Evolutionary conservation across 1,140 invertebrate genomes (phyloP).

Genomic region (Pissodes strobi): DNA sequence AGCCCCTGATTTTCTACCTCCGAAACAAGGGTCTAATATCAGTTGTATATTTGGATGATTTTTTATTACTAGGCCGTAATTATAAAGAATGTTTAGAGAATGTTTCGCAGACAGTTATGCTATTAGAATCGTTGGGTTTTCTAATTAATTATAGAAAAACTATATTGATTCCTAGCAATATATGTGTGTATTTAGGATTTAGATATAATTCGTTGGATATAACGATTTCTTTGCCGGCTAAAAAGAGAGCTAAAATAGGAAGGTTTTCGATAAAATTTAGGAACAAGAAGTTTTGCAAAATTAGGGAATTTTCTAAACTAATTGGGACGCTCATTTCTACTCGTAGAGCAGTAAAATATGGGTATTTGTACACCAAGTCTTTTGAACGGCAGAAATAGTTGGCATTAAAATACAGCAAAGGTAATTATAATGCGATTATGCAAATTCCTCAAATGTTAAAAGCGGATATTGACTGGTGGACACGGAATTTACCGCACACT

Average conservation of each 20-base stretch:
- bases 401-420: constrained; percentile 11
- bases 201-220: constrained; percentile 40
- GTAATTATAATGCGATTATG: constrained; percentile 25
- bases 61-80: constrained; percentile 1
- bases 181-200: constrained; percentile 41
- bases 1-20: constrained; percentile 36
- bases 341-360: constrained; percentile 9
- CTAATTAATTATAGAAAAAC: constrained; percentile 33
- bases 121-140: constrained; percentile 42
- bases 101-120: constrained; percentile 19
- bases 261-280: not conserved
- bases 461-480: constrained; percentile 48
- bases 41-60: constrained; percentile 20
- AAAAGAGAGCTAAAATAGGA: not conserved
- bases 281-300: constrained; percentile 30
- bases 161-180: constrained; percentile 23
- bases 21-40: constrained; percentile 12
- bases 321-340: constrained; percentile 3
- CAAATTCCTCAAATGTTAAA: constrained; percentile 3
- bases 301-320: constrained; percentile 32
- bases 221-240: constrained; percentile 11
- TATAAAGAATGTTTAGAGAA: constrained; percentile 8
- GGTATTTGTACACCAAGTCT: constrained; percentile 16
- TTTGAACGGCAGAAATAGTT: constrained; percentile 19
- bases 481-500: constrained; percentile 36